Evolutionary conservation across 2,113 vertebrate genomes (phyloP).

Genomic region (Equus przewalskii): DNA sequence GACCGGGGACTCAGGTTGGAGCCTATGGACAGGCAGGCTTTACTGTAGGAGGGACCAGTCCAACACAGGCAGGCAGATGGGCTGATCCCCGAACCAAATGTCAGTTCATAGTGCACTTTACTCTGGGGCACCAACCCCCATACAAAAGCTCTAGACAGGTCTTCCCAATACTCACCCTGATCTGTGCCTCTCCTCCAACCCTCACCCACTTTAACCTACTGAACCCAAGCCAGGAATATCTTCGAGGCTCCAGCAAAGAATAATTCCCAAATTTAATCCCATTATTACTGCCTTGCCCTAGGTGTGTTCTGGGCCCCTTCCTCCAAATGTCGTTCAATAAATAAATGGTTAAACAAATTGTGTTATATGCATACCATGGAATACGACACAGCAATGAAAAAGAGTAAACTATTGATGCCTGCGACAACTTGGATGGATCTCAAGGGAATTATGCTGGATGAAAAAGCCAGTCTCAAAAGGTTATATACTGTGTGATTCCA

Average conservation of each 20-base stretch:
- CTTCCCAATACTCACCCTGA: background rate
- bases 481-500: background rate
- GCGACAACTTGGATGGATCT: background rate
- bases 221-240: background rate
- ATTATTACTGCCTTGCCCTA: background rate
- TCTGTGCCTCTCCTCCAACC: background rate
- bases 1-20: background rate
- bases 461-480: background rate
- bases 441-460: background rate
- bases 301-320: background rate
- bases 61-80: background rate
- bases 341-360: background rate
- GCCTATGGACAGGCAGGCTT: background rate
- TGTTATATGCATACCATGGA: background rate
- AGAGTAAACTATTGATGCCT: background rate
- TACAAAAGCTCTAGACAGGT: background rate
- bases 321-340: background rate
- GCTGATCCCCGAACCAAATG: background rate
- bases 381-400: background rate
- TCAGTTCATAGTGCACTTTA: background rate
- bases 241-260: background rate
- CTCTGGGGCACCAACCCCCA: background rate
- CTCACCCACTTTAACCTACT: background rate
- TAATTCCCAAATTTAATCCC: background rate
- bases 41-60: no score